Conservation (phyloP, 2,888 invertebrate species). For the Amphipoea lucens region DNA sequence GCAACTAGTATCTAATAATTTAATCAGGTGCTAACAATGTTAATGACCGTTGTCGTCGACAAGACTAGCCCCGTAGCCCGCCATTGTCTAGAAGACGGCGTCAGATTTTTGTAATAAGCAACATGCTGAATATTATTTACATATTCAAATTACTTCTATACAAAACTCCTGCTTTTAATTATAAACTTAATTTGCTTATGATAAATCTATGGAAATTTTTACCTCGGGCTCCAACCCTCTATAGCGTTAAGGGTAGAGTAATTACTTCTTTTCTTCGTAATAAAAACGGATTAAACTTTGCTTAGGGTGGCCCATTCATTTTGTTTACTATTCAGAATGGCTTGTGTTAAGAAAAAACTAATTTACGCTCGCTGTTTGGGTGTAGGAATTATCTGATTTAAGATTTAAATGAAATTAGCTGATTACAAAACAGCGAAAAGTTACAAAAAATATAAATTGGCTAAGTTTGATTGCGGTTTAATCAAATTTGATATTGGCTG, state of each 20-base stretch:
- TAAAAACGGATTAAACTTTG: conserved; percentile 91
- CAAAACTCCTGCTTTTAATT: conserved; percentile 90
- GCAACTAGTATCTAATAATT: conserved; percentile 1
- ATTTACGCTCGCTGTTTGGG: conserved; percentile 84
- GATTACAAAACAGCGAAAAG: conserved; percentile 66
- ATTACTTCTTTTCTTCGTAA: conserved; percentile 91
- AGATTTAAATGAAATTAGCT: conserved; percentile 83
- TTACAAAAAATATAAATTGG: conserved; percentile 58
- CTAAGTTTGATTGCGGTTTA: conserved; percentile 54
- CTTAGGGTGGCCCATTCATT: conserved; percentile 90
- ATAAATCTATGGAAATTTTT: conserved; percentile 91
- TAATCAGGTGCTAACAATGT: neutral
- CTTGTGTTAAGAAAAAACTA: conserved; percentile 87
- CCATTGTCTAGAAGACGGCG: conserved; percentile 62
- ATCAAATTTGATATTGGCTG: conserved; percentile 38
- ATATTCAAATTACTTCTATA: conserved; percentile 90
- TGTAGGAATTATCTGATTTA: conserved; percentile 80
- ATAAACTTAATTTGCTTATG: conserved; percentile 91
- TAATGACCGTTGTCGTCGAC: neutral
- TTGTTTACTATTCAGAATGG: conserved; percentile 90
- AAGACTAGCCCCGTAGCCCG: conserved; percentile 7
- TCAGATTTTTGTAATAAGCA: conserved; percentile 75
- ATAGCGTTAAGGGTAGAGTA: conserved; percentile 89
- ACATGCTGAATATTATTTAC: conserved; percentile 85
- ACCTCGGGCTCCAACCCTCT: conserved; percentile 88